Base-by-base conservation (phyloP, 2,113 vertebrate species). In the Heliornis fulica region DNA sequence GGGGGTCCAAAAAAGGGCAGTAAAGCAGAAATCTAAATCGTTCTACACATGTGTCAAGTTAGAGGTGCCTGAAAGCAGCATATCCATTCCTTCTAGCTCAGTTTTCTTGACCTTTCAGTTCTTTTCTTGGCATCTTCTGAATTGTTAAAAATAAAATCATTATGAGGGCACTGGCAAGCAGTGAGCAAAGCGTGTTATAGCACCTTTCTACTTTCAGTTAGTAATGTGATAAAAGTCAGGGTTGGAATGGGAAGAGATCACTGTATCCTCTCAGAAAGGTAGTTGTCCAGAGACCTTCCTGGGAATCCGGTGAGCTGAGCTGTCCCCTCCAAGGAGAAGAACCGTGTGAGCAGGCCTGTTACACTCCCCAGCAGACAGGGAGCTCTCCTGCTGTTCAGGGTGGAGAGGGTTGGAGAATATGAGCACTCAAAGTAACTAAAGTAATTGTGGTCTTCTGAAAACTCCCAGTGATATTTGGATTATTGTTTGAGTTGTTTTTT, bases 111-210 rank as follows among this genome's bases (percentile, higher is more conserved):
- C 96, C 95, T 96, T 95, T 96, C 63, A 43, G 68, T 77, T 92
- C 92, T 95, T 95, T 96, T 83, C 94, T 95, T 94, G 93, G 96
- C 95, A 71, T 96, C 93, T 96, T 86, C 88, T 66, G 48, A 88
- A 97, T 92, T 4, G 71, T 94, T 96, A 96, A 96, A 97, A 96
- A 95, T 96, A 96, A 97, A 97, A 97, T 92, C 95, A 94, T 96
- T 96, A 93, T 95, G 93, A 89, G 87, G 93, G n/a, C 83, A 71
- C 79, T 64, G 68, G 86, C 93, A 93, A 86, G 68, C 36, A 75
- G 34, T 60, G 90, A 75, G 90, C 76, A 68, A 28, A 66, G 82
- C 72, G 88, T 43, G 7, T 88, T 86, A 93, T 7, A 59, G 64
- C 46, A 77, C 43, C 82, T 81, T 90, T 77, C 70, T 88, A 15